Evolutionary conservation across 2,888 invertebrate species (phyloP), one percentile per base, ranked within the genome.

Genomic region (Ectropis crepuscularia): DNA sequence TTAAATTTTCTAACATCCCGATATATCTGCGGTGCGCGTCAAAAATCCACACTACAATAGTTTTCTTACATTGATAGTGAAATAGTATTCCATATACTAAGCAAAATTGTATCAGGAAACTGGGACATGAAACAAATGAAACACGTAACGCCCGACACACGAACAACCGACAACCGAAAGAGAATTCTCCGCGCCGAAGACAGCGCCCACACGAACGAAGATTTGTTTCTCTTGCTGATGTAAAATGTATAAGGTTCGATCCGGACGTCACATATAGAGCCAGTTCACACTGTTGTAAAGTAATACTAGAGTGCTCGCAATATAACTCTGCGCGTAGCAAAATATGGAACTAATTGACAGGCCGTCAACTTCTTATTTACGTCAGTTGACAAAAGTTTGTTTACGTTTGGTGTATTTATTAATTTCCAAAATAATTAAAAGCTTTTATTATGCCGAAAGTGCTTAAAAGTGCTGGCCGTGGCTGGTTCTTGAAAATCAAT

Each of bases 241-340:
- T 78, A 80, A 81, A 79, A 83, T 83, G 81, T 79, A 82, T 81
- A 70, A 64, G 62, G 62, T 73, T 74, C 74, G 69, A 77, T 75
- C 74, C 67, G 47, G 59, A 50, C 65, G 53, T 63, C 63, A 47
- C 28, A 49, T 54, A 39, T 63, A 54, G 57, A 42, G 57, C 6
- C 5, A 16, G 55, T 12, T 39, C 16, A 55, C 12, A 55, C 6
- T 9, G 47, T 0, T 16, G 16, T 47, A n/a, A 28, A 28, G 16
- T 28, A 28, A 41, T 41, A 41, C 37, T 37, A 6, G 7, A 6
- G 5, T 8, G 4, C 4, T 2, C 46, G 11, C 7, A n/a, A n/a
- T n/a, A n/a, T n/a, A n/a, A n/a, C n/a, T n/a, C n/a, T n/a, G n/a
- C n/a, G n/a, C n/a, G n/a, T n/a, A n/a, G n/a, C n/a, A n/a, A n/a